A percentile compares a stretch with the other conserved stretches of the same genome.
Conservation (phyloP, 2,797 vertebrate genomes). For the Hypotaenidia okinawae region DNA sequence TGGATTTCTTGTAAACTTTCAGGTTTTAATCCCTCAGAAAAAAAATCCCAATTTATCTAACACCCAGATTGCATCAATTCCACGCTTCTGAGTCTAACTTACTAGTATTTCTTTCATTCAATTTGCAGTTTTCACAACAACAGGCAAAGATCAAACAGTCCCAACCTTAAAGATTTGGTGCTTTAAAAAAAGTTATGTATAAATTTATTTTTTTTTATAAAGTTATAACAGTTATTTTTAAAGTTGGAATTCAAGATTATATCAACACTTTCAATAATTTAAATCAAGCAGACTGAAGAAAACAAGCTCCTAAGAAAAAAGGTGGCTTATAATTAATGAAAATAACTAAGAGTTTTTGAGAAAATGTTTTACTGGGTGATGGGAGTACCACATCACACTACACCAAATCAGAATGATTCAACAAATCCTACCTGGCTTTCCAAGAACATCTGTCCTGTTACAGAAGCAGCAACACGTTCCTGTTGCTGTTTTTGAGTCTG, state of each 20-base stretch:
- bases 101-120: not conserved
- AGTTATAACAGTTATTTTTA: not conserved
- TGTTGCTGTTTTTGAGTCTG: slow-evolving; percentile 90
- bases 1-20: too few relatives aligned
- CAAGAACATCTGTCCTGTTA: slow-evolving; percentile 95
- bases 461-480: slow-evolving; percentile 89
- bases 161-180: not conserved
- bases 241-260: not conserved
- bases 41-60: not conserved
- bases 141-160: not conserved
- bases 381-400: not conserved
- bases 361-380: not conserved
- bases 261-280: not conserved
- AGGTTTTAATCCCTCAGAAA: too few relatives aligned
- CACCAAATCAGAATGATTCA: not conserved
- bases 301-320: not conserved
- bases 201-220: not conserved
- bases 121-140: not conserved
- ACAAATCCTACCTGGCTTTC: slow-evolving; percentile 90
- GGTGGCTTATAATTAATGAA: not conserved
- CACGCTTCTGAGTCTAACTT: not conserved
- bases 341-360: not conserved
- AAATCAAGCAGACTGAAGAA: not conserved
- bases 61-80: not conserved
- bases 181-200: not conserved